Base-by-base conservation (phyloP, 2,797 vertebrate species). In the Semotilus atromaculatus region DNA sequence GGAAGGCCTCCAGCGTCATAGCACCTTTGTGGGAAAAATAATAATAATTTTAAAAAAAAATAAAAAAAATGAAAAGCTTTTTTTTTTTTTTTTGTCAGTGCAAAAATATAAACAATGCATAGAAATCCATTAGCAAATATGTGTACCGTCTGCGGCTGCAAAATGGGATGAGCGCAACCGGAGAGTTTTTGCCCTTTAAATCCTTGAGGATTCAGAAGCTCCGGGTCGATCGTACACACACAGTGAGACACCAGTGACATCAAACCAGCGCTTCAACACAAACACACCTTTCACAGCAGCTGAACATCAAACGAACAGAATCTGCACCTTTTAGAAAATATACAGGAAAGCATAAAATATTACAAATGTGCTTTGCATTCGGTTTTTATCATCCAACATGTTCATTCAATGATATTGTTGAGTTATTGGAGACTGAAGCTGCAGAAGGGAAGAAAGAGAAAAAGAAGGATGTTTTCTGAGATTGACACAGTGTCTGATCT, bases 1-100 rank as follows among this genome's bases (percentile, higher is more conserved):
- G 92, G 92, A 94, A 96, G 95, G 94, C 95, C 93, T 94, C 94
- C 93, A 60, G 91, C 93, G 93, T 92, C 91, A 92, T 96, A 96
- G 95, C 95, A 96, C 95, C 95, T 93, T 95, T 94, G 85, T 95
- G 94, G 94, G 93, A 93, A 92, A 94, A 60, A 60, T 14, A 60
- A 60, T 26, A 60, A 92, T 93, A 94, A 95, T 93, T 92, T 23
- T 9, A 94, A 93, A 90, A 94, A 91, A 94, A 45, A 93, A 55
- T 9, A 94, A 93, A 90, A 94, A 91, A 94, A 45, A 14, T 19
- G 0, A 16, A 43, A 48, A 19, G 67, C 71, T 64, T 68, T 64
- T 31, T 34, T 38, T 51, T 58, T 55, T 82, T 84, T 88, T 53
- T 92, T 93, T 89, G 91, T 95, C 93, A 95, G 95, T 95, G 94